Evolutionary conservation across 2,888 invertebrate species (phyloP), one percentile per base, ranked within the genome.

Genomic region (Holacanthella duospinosa): DNA sequence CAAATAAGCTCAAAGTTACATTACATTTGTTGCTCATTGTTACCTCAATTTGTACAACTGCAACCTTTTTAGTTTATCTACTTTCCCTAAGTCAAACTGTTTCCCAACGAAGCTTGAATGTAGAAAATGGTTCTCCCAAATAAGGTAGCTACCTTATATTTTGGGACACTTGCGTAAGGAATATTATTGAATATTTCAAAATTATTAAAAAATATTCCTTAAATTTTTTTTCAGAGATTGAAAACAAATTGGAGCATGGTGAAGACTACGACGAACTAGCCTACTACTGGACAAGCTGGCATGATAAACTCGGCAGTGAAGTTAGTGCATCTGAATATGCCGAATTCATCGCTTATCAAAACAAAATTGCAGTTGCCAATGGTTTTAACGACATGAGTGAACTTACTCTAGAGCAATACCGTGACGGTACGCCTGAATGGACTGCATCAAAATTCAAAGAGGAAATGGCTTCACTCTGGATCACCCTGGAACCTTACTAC

Each of bases 391-490:
- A 93, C 74, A 88, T 87, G 0, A 88, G 91, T 0, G 90, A 88
- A 29, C 89, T 89, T 75, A 93, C 94, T 93, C 86, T 88, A 79
- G 86, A 88, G 74, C 86, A 87, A 0, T 95, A 91, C 75, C 89
- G 91, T 68, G 71, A 73, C 60, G 71, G 66, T 58, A 64, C 61
- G 16, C 48, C 59, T 3, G 65, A 62, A 1, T 73, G 68, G 67
- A 65, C 68, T 9, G 74, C 77, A 3, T 73, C 75, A 1, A 75
- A 76, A 26, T 80, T 83, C 64, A 74, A 77, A 60, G 68, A 74
- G 1, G 81, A 83, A 70, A 78, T 84, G 29, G 76, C 78, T 36
- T 75, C 76, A 43, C 76, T 83, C 0, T 85, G 85, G 81, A 81
- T 82, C 67, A 81, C 82, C 70, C 77, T 89, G 55, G 81, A 83